These are phyloP conservation scores for Pantherophis vulpinus DNA, from an alignment of 2,797 vertebrate genomes.

Conservation along the genomic window DNA sequence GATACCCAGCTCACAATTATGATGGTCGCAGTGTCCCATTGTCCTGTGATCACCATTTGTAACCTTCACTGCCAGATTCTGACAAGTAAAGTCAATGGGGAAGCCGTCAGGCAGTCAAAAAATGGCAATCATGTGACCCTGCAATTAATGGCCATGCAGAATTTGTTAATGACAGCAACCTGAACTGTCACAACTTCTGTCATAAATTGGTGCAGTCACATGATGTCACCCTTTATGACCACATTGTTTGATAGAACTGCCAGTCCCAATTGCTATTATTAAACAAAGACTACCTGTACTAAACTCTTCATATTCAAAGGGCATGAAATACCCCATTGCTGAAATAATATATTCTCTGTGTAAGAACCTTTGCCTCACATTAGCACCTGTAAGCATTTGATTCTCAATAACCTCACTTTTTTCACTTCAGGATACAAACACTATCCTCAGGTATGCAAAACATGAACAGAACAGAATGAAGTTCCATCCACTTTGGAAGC, in stretches of 20 bases:
- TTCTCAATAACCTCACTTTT: neutral
- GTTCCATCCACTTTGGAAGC: neutral
- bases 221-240: neutral
- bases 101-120: neutral
- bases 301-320: neutral
- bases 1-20: neutral
- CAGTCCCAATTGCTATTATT: neutral
- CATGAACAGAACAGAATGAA: neutral
- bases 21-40: neutral
- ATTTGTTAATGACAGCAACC: neutral
- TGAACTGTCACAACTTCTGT: neutral
- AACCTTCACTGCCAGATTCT: neutral
- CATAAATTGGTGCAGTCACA: neutral
- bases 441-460: neutral
- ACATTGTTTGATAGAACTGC: neutral
- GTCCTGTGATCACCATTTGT: neutral
- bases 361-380: neutral
- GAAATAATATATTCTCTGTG: neutral
- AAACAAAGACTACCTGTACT: neutral
- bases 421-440: neutral
- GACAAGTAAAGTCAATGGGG: neutral
- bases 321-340: neutral
- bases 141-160: neutral
- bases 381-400: neutral
- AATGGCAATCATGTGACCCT: neutral